phyloP scores from a whole-genome alignment of 2,797 vertebrate genomes.

The Furcifer pardalis region DNA sequence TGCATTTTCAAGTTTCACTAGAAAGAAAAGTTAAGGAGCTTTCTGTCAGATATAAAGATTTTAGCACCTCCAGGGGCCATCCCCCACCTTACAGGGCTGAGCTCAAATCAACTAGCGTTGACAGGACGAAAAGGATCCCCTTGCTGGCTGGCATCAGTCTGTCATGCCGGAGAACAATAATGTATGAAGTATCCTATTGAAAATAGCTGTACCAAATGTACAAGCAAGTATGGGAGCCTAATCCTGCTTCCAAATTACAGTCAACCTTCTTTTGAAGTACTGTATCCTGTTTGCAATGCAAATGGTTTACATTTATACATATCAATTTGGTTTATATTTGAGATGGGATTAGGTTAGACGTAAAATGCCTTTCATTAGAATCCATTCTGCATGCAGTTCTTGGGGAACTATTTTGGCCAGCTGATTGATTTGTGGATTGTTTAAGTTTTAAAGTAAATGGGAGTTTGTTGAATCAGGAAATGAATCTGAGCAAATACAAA shows the following conservation, averaged over 20 bases:
- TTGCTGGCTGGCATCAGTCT: constrained; percentile 69
- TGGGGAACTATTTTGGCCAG: constrained; percentile 29
- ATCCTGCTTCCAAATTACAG: constrained; percentile 67
- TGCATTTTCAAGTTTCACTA: neutral
- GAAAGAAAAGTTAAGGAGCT: constrained; percentile 14
- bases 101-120: constrained; percentile 72
- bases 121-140: constrained; percentile 73
- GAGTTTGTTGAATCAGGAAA: neutral
- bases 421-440: neutral
- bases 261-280: constrained; percentile 68
- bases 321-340: constrained; percentile 74
- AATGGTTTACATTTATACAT: constrained; percentile 77
- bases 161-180: constrained; percentile 71
- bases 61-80: constrained; percentile 29
- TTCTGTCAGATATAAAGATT: constrained; percentile 5
- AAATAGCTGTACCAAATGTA: constrained; percentile 81
- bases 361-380: constrained; percentile 52
- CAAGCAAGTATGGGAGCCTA: constrained; percentile 75
- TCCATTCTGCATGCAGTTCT: constrained; percentile 1
- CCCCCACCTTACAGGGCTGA: constrained; percentile 41
- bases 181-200: constrained; percentile 75
- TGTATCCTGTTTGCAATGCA: constrained; percentile 78
- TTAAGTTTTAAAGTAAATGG: neutral
- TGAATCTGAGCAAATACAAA: neutral
- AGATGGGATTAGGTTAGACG: constrained; percentile 71